Base-by-base conservation (phyloP, 2,113 vertebrate genomes). In the Rhinolophus ferrumequinum region DNA sequence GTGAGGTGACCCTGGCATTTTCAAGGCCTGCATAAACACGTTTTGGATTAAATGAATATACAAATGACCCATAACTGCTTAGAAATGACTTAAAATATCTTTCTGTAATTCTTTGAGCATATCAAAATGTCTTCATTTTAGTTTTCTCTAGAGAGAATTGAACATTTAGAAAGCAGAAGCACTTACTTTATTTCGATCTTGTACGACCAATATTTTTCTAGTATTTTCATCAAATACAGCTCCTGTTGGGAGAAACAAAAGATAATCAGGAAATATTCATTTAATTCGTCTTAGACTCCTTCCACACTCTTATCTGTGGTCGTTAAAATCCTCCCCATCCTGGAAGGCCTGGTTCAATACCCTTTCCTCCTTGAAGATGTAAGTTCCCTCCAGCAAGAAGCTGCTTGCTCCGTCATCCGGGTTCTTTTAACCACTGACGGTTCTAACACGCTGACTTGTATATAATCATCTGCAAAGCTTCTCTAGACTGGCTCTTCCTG, bases 101-200 rank as follows among this genome's bases (percentile, higher is more conserved):
- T 75, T 73, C 90, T 60, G 7, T 10, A 92, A 79, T 62, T 80
- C 62, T n/a, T 82, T n/a, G 79, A 70, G 14, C 14, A 81, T 62
- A 66, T 52, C 24, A 82, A 86, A 70, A 77, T 91, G 76, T 89
- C 35, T 66, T 64, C 13, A 72, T 79, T 83, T 50, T 73, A 47
- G 33, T 96, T 88, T 96, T 67, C 41, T 94, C 12, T 89, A 79
- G 33, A 54, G n/a, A 84, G 33, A 93, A 85, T 5, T 64, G 28
- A 95, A 81, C 6, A 72, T 35, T 76, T 87, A 58, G 72, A 95
- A 97, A 64, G 28, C 70, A 94, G 0, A 66, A 93, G 44, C 14
- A 97, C 98, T 96, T 98, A 99, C 99, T 99, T 99, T 99, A 97
- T 99, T 99, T 98, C 97, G 99, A 98, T 99, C 99, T 97, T 99